These are phyloP conservation scores for Myocastor coypus DNA, from an alignment of 2,113 vertebrate genomes.

Conservation along the genomic window DNA sequence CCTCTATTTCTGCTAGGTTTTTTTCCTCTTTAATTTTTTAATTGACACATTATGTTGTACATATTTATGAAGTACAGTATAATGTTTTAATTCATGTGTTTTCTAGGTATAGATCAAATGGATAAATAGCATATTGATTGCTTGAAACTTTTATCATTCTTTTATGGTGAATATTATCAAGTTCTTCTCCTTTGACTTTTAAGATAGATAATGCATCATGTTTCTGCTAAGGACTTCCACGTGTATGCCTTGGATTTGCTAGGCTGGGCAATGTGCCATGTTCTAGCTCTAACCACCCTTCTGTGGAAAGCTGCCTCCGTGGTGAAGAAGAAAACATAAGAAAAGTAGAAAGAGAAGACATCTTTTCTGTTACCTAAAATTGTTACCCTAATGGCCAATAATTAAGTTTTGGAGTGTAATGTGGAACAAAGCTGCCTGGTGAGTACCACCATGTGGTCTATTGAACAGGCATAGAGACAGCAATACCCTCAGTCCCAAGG, in stretches of 20 bases:
- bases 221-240: constrained; percentile 4
- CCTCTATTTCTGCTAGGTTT: not conserved
- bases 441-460: not conserved
- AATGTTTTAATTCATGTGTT: not conserved
- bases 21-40: not conserved
- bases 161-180: not conserved
- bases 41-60: not conserved
- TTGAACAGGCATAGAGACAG: not conserved
- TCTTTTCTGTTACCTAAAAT: not conserved
- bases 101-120: not conserved
- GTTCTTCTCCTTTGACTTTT: not conserved
- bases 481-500: not conserved
- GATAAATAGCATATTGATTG: not conserved
- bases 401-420: not conserved
- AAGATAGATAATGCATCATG: not conserved
- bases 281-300: not conserved
- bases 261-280: not conserved
- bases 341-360: not conserved
- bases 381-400: not conserved
- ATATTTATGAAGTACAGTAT: not conserved
- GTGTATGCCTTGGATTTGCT: not conserved
- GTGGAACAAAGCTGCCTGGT: not conserved
- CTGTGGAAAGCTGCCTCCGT: not conserved
- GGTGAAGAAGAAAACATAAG: not conserved
- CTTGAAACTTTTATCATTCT: not conserved